Evolutionary conservation across 92 coral and sea anemone genomes (phyloP).

Genomic region (Actinostola sp.): DNA sequence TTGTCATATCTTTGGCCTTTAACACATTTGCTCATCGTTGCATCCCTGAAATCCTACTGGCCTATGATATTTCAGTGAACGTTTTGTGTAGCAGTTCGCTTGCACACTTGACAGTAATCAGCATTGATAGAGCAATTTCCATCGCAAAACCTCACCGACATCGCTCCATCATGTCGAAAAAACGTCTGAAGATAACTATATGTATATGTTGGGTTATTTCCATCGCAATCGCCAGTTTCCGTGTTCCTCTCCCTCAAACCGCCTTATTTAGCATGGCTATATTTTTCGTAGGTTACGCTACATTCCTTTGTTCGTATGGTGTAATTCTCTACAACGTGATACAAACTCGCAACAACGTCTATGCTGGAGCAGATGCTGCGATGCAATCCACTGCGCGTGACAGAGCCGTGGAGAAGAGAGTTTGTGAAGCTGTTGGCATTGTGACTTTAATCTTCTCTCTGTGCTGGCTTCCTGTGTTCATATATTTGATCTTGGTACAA

Average conservation of each 20-base stretch:
- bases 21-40: conserved; percentile 10
- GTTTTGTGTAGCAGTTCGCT: conserved; percentile 21
- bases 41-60: conserved; percentile 6
- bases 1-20: background rate
- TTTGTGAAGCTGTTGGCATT: conserved; percentile 41
- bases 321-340: conserved; percentile 4
- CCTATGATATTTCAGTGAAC: conserved; percentile 15
- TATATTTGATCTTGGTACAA: conserved; percentile 25
- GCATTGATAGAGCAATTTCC: conserved; percentile 19
- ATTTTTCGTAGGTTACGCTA: conserved; percentile 1
- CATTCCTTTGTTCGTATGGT: conserved; percentile 11
- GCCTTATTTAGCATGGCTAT: conserved; percentile 1
- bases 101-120: conserved; percentile 19
- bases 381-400: background rate
- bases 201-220: conserved; percentile 14
- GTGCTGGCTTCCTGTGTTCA: conserved; percentile 39
- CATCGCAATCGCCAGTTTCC: background rate
- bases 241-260: conserved; percentile 25
- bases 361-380: background rate
- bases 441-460: conserved; percentile 37
- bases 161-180: conserved; percentile 7
- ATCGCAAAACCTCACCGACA: conserved; percentile 11
- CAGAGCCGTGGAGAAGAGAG: conserved; percentile 31
- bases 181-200: conserved; percentile 19
- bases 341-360: background rate